A percentile compares a stretch with the other conserved stretches of the same genome.
Evolutionary conservation across 2,797 vertebrate species (phyloP).

Genomic region (Alfaro cultratus): DNA sequence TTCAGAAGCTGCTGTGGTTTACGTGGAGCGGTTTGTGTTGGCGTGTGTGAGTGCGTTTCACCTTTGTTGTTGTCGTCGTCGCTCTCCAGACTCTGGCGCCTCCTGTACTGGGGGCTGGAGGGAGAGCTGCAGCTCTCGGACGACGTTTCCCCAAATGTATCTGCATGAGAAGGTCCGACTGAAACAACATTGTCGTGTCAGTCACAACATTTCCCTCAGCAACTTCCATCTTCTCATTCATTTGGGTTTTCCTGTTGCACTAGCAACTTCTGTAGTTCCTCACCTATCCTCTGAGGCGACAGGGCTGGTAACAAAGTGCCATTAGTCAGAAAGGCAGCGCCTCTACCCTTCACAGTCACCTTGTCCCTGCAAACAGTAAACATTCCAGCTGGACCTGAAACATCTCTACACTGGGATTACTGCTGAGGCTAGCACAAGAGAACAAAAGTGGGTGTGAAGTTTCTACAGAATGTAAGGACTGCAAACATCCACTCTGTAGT

Average conservation of each 20-base stretch:
- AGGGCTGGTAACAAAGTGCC: slow-evolving; percentile 40
- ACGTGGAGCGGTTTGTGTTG: too few species aligned
- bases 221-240: not conserved
- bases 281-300: slow-evolving; percentile 63
- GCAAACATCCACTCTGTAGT: not conserved
- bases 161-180: slow-evolving; percentile 83
- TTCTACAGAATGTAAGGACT: not conserved
- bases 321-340: slow-evolving; percentile 50
- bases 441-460: not conserved
- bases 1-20: not conserved
- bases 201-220: not conserved
- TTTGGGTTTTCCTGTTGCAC: not conserved
- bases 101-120: slow-evolving; percentile 89
- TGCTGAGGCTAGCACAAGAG: not conserved
- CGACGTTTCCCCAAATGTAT: slow-evolving; percentile 90
- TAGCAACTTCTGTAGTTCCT: slow-evolving; percentile 16
- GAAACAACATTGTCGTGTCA: slow-evolving; percentile 18
- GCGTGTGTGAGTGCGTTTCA: not conserved
- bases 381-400: not conserved
- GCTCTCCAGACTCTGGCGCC: slow-evolving; percentile 90
- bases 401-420: not conserved
- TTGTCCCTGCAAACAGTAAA: slow-evolving; percentile 53
- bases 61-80: slow-evolving; percentile 90
- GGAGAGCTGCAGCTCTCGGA: slow-evolving; percentile 96
- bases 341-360: slow-evolving; percentile 46